Evolutionary conservation across 2,113 vertebrate genomes (phyloP).

Genomic region (Pithys albifrons): DNA sequence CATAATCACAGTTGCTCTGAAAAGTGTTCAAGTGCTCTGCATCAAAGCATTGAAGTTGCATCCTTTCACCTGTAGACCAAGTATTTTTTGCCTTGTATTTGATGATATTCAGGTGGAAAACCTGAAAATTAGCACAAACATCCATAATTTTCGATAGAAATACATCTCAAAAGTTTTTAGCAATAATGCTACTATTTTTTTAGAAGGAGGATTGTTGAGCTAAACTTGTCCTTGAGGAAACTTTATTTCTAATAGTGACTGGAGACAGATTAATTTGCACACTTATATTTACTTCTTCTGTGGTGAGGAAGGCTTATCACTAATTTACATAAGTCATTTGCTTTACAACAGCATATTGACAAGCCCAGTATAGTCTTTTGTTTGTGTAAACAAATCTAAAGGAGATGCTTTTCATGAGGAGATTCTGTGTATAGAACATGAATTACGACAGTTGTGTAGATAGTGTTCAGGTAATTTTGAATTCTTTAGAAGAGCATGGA

Average conservation of each 20-base stretch:
- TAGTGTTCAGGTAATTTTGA: neutral
- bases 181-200: neutral
- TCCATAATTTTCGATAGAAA: neutral
- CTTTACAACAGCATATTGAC: neutral
- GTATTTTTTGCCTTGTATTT: neutral
- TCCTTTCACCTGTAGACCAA: neutral
- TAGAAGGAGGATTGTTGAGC: neutral
- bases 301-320: neutral
- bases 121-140: neutral
- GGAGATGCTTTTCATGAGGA: neutral
- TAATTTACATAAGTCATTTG: neutral
- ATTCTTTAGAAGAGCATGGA: neutral
- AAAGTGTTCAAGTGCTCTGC: conserved; percentile 23
- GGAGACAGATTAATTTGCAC: neutral
- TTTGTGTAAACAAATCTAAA: neutral
- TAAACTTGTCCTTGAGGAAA: neutral
- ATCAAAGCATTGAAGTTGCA: neutral
- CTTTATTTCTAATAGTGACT: neutral
- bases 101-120: neutral
- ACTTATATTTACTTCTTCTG: neutral
- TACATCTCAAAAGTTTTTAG: neutral
- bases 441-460: neutral
- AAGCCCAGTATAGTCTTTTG: neutral
- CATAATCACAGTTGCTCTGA: conserved; percentile 31
- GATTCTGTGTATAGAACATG: fast-evolving